A percentile compares a stretch with the other conserved stretches of the same genome.
Conservation (phyloP, 2,888 invertebrate species). For the Drosophila quinaria region DNA sequence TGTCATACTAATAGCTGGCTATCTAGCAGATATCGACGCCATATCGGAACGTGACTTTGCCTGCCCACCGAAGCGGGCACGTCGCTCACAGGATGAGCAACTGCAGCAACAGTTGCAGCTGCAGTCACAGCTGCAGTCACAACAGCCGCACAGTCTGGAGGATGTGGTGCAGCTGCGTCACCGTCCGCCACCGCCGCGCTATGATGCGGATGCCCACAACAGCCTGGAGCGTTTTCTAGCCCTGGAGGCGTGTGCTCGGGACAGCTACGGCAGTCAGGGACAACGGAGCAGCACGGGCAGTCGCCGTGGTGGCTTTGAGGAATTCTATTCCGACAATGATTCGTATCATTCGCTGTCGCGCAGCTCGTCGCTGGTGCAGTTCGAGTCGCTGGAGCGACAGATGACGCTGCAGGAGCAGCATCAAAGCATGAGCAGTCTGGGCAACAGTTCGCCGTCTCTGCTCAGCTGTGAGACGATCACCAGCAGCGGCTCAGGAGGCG, state of each 20-base stretch:
- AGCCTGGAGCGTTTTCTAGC: conserved; percentile 80
- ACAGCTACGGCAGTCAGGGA: conserved; percentile 71
- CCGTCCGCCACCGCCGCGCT: conserved; percentile 55
- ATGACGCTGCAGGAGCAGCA: conserved; percentile 87
- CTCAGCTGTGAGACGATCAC: conserved; percentile 76
- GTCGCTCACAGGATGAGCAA: conserved; percentile 87
- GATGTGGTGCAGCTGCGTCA: conserved; percentile 74
- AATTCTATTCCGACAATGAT: conserved; percentile 85
- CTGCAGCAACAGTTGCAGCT: conserved; percentile 14
- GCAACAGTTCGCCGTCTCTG: conserved; percentile 85
- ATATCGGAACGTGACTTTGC: conserved; percentile 91
- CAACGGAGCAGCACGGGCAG: conserved; percentile 79
- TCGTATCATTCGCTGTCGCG: conserved; percentile 89
- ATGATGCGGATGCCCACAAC: conserved; percentile 67
- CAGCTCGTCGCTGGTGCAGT: conserved; percentile 93
- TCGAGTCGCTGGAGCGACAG: conserved; percentile 92
- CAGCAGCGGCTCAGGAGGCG: conserved; percentile 39
- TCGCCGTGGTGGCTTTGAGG: conserved; percentile 83
- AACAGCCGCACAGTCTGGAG: conserved; percentile 60
- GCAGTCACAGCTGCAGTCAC: conserved; percentile 8
- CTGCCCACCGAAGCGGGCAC: conserved; percentile 91
- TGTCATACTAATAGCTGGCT: background rate
- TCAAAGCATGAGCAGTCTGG: conserved; percentile 82
- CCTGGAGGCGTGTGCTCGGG: conserved; percentile 71
- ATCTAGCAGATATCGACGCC: conserved; percentile 83